Base-by-base conservation (phyloP, 1,140 invertebrate genomes). In the Sinella curviseta region DNA sequence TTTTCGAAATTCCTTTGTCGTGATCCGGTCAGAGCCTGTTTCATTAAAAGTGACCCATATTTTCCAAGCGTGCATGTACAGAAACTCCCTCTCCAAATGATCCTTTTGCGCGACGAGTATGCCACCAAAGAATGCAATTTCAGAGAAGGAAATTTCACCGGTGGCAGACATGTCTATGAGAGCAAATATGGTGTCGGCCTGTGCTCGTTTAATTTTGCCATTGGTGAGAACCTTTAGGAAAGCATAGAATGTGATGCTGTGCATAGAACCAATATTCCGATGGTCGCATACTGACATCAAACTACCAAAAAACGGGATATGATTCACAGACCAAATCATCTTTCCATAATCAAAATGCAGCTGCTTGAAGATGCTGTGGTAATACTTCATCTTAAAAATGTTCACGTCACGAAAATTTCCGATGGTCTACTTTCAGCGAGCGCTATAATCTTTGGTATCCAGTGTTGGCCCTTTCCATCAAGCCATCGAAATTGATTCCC, bases 11-110 rank as follows among this genome's bases (percentile, higher is more conserved):
- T 36, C 74, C 4, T 54, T 20, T 16, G 74, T 75, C 14, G 74
- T 39, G 26, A 75, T 48, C 17, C 28, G 4, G 14, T 75, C 74
- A 31, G n/a, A 8, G 1, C 74, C 74, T 3, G 33, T 75, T 54
- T 75, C 74, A 54, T 75, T 75, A 54, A 75, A 75, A 1, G 74
- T 75, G 14, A 75, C 74, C 74, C 74, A 75, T 1, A 75, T 39
- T 48, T 75, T 75, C 74, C 74, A 75, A 3, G 74, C 74, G 24
- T 75, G 34, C 74, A 75, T 75, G 36, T 39, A 75, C 3, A 75
- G 28, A 75, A 75, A 75, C 24, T 75, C 74, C n/a, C 74, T 3
- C 26, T 75, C 74, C 33, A 75, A n/a, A 30, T 75, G 74, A 48
- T 75, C 74, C 36, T 75, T 75, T 26, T 75, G 74, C 1, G 74